Evolutionary conservation across 2,113 vertebrate species (phyloP).

Genomic region (Natator depressus): DNA sequence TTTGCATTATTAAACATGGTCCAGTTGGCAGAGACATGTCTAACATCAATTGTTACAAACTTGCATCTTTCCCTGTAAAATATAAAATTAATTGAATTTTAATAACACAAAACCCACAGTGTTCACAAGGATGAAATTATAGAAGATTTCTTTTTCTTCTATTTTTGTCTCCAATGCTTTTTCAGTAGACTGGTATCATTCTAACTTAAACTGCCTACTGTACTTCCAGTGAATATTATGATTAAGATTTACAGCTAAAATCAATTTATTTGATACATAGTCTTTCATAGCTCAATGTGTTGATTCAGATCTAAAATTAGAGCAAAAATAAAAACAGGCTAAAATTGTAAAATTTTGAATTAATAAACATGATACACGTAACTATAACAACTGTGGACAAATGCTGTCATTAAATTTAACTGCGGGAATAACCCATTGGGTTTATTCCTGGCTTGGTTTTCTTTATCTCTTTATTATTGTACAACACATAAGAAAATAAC

Average conservation of each 20-base stretch:
- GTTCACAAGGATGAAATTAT: slow-evolving; percentile 24
- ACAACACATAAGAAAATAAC: not conserved
- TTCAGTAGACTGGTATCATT: not conserved
- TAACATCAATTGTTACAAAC: slow-evolving; percentile 4
- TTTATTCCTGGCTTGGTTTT: not conserved
- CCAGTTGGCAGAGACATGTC: not conserved
- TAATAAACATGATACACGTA: not conserved
- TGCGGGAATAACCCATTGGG: not conserved
- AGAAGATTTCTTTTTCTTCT: not conserved
- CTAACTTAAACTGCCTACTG: slow-evolving; percentile 5
- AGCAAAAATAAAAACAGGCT: not conserved
- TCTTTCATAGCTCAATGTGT: not conserved
- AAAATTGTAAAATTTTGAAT: not conserved
- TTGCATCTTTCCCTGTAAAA: slow-evolving; percentile 18
- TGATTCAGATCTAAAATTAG: not conserved
- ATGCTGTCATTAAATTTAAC: not conserved
- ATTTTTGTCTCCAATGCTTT: slow-evolving; percentile 21
- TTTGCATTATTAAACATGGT: not conserved
- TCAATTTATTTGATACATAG: not conserved
- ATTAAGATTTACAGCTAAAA: not conserved
- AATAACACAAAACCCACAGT: slow-evolving; percentile 28
- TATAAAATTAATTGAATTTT: slow-evolving; percentile 39
- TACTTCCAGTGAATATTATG: slow-evolving; percentile 1
- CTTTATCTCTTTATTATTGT: not conserved
- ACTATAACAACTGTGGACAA: not conserved